A percentile compares a stretch with the other conserved stretches of the same genome.
phyloP scores from a whole-genome alignment of 2,888 invertebrate genomes.

The Apamea crenata region DNA sequence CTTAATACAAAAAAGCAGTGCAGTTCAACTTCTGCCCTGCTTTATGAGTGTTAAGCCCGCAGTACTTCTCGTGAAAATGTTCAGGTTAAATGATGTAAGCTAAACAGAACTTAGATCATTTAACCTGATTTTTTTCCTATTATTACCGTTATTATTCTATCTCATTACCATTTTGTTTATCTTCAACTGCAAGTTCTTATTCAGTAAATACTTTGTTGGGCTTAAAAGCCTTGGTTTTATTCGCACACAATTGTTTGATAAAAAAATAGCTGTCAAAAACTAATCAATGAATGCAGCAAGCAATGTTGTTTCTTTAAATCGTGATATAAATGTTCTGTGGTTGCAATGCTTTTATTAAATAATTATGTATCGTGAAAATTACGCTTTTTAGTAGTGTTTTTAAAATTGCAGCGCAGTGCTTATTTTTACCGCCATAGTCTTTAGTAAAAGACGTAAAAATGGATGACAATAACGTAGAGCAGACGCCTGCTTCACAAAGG shows the following conservation, averaged over 20 bases:
- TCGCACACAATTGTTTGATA: too few relatives aligned
- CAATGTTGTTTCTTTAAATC: slow-evolving; percentile 37
- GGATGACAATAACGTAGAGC: slow-evolving; percentile 89
- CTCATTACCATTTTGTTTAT: neutral
- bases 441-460: slow-evolving; percentile 77
- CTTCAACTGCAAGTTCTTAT: neutral
- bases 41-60: too few relatives aligned
- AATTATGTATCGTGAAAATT: slow-evolving; percentile 1
- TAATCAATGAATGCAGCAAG: slow-evolving; percentile 28
- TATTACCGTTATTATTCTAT: too few relatives aligned
- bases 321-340: neutral
- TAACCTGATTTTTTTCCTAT: too few relatives aligned
- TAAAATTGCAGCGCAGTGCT: slow-evolving; percentile 4
- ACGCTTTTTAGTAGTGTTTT: neutral
- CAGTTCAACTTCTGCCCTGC: too few relatives aligned
- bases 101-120: too few relatives aligned
- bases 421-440: neutral
- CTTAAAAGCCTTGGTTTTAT: slow-evolving; percentile 22
- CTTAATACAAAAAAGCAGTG: too few relatives aligned
- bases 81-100: too few relatives aligned
- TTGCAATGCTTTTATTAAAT: slow-evolving; percentile 12
- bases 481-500: slow-evolving; percentile 93
- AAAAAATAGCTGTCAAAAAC: slow-evolving; percentile 34
- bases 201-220: rapidly evolving
- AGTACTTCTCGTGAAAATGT: too few relatives aligned